phyloP scores from a whole-genome alignment of 30 jellyfish, hydroid and myxozoan genomes.

The Chrysaora quinquecirrha region DNA sequence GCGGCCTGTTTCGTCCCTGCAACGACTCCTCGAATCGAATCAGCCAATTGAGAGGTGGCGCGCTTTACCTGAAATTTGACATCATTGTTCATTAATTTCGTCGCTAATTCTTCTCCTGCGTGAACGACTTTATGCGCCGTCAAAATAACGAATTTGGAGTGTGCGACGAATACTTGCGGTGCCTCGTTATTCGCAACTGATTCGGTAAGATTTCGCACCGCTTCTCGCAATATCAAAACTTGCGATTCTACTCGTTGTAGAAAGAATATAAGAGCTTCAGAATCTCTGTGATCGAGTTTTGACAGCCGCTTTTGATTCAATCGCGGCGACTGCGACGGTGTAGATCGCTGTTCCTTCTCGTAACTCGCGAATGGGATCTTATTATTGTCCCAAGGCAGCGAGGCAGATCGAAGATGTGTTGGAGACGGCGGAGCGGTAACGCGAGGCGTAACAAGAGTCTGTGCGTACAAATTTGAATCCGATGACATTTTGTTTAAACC shows the following conservation, averaged over 20 bases:
- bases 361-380: conserved; percentile 58
- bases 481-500: conserved; percentile 72
- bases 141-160: conserved; percentile 90
- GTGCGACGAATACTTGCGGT: conserved; percentile 92
- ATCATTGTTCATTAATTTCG: conserved; percentile 56
- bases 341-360: conserved; percentile 13
- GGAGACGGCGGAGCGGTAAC: conserved; percentile 49
- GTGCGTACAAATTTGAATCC: conserved; percentile 80
- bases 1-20: conserved; percentile 98
- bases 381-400: conserved; percentile 93
- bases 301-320: conserved; percentile 49
- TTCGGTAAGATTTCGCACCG: conserved; percentile 92
- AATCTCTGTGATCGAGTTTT: conserved; percentile 91
- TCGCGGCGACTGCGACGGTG: neutral
- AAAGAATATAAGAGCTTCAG: conserved; percentile 87
- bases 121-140: conserved; percentile 99
- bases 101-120: conserved; percentile 90
- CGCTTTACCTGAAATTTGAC: conserved; percentile 57
- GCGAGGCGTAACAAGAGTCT: conserved; percentile 67
- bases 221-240: conserved; percentile 84
- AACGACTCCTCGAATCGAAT: conserved; percentile 96
- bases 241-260: conserved; percentile 98
- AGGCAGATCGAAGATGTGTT: conserved; percentile 87
- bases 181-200: conserved; percentile 91
- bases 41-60: conserved; percentile 86